Base-by-base conservation (phyloP, 2,113 vertebrate species). In the Psilopsiagon aurifrons region DNA sequence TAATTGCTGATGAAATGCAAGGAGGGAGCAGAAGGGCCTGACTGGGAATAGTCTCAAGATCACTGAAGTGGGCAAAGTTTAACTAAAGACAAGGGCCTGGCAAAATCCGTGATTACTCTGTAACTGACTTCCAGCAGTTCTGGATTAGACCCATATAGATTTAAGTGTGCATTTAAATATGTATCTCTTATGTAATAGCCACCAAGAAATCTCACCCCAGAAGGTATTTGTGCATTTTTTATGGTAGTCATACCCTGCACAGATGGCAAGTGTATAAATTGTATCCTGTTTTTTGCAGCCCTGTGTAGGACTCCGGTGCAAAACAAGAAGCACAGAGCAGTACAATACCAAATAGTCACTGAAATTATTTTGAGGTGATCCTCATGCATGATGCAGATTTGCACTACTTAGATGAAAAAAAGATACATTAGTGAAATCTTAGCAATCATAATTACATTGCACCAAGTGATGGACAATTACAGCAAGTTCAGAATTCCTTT, bases 151-250 rank as follows among this genome's bases (percentile, higher is more conserved):
- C 25, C 6, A 27, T 51, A 44, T 23, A 70, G 54, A 75, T 44
- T 37, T 35, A 87, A 76, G 19, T 51, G 37, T 60, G 20, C 17
- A 24, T 85, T 91, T 90, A 79, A 80, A 85, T 77, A 52, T 52
- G 24, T 62, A 31, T 82, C 63, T 22, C 39, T 69, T 87, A 77
- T 67, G 41, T 66, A 91, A 76, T 78, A 93, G 33, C 17, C 1
- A 7, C 52, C 55, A 83, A 81, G 73, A 84, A 82, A 79, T 92
- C 73, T 95, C 88, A 95, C 76, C 66, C 69, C 94, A 68, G 86
- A 94, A 96, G 73, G 83, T 76, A 62, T 88, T 81, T 78, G 47
- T 89, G 62, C 69, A 83, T 86, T 93, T 93, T 83, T 79, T 88
- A 46, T 69, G 47, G 18, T 66, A 75, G 77, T n/a, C 37, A 23